A percentile compares a stretch with the other conserved stretches of the same genome.
These are phyloP conservation scores for Cydia amplana DNA, from an alignment of 1,140 invertebrate species.

Conservation along the genomic window DNA sequence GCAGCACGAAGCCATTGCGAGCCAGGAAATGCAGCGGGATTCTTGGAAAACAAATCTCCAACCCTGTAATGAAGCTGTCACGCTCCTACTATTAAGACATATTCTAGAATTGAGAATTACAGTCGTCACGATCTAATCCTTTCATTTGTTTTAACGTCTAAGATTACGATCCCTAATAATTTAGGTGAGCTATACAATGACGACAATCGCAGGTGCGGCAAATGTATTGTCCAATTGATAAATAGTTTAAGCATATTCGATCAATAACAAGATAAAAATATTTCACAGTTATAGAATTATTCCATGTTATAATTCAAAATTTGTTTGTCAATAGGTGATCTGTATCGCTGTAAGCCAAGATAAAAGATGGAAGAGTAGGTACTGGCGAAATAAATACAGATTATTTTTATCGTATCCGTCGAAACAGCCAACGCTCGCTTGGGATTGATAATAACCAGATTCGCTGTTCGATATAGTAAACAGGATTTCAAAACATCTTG, in stretches of 20 bases:
- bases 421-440: slow-evolving; percentile 14
- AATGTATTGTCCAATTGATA: neutral
- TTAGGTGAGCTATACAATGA: neutral
- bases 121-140: slow-evolving; percentile 26
- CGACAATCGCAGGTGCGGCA: neutral
- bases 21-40: slow-evolving; percentile 45
- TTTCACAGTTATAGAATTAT: neutral
- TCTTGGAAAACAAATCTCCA: slow-evolving; percentile 43
- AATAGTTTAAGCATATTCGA: neutral
- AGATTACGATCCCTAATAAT: slow-evolving; percentile 4
- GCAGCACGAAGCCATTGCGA: slow-evolving; percentile 50
- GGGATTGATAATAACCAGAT: slow-evolving; percentile 28
- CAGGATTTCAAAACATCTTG: slow-evolving; percentile 12
- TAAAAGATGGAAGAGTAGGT: slow-evolving; percentile 29
- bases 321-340: slow-evolving; percentile 26
- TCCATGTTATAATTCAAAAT: slow-evolving; percentile 9
- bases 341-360: neutral
- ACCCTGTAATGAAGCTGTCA: slow-evolving; percentile 49
- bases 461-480: slow-evolving; percentile 26
- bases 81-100: slow-evolving; percentile 36
- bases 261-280: slow-evolving; percentile 15
- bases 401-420: slow-evolving; percentile 32
- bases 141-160: slow-evolving; percentile 6
- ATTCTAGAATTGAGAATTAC: slow-evolving; percentile 19
- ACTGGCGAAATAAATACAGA: slow-evolving; percentile 19